Conservation (phyloP, 2,797 vertebrate species). For the Chaetodon trifasciatus region DNA sequence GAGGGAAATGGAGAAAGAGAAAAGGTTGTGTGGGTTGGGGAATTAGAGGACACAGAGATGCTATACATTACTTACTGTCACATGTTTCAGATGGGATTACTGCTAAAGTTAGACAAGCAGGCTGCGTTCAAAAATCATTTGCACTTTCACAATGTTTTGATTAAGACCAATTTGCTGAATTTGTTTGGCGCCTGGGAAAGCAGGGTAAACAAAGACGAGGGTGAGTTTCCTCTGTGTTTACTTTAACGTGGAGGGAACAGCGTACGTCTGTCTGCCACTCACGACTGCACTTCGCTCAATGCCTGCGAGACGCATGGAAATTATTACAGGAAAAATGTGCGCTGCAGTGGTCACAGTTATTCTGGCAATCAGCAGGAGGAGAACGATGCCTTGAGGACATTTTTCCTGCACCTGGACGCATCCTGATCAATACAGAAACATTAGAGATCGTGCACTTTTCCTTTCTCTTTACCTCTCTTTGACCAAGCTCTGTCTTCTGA, state of each 20-base stretch:
- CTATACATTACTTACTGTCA: conserved; percentile 62
- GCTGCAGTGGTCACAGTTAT: conserved; percentile 72
- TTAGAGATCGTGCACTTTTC: conserved; percentile 8
- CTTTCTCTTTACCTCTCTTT: neutral
- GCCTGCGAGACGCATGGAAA: conserved; percentile 74
- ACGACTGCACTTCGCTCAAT: conserved; percentile 77
- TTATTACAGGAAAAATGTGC: conserved; percentile 79
- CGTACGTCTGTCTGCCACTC: conserved; percentile 65
- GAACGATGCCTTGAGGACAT: conserved; percentile 42
- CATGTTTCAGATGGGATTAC: conserved; percentile 62
- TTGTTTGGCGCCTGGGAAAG: conserved; percentile 74
- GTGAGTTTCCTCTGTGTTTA: conserved; percentile 74
- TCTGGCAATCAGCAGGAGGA: conserved; percentile 71
- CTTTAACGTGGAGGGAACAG: conserved; percentile 63
- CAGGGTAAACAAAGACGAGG: conserved; percentile 67
- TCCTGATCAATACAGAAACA: conserved; percentile 48
- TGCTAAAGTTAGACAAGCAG: conserved; percentile 42
- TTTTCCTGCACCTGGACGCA: conserved; percentile 68
- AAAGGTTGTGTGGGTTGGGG: conserved; percentile 50
- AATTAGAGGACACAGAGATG: conserved; percentile 68
- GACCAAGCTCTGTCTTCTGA: conserved; percentile 12
- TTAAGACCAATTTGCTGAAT: conserved; percentile 69
- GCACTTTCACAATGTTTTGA: conserved; percentile 76
- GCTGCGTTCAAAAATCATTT: conserved; percentile 68
- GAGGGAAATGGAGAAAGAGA: conserved; percentile 32